Evolutionary conservation across 2,888 invertebrate genomes (phyloP).

Genomic region (Dorcus parallelipipedus): DNA sequence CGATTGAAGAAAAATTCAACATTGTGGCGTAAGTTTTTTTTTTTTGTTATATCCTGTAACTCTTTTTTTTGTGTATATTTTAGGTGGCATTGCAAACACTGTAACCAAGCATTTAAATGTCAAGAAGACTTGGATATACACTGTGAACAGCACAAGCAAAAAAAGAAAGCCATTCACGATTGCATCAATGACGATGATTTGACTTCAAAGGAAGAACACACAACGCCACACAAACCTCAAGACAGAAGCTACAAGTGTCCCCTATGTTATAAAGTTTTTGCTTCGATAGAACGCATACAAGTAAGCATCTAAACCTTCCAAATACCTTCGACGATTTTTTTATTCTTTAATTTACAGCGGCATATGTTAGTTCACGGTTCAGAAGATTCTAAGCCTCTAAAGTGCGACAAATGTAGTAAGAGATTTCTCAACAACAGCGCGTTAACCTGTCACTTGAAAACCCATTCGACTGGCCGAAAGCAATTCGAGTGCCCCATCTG

Average conservation of each 20-base stretch:
- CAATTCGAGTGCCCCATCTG: constrained; percentile 73
- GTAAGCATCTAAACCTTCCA: constrained; percentile 31
- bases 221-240: constrained; percentile 30
- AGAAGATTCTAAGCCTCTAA: constrained; percentile 66
- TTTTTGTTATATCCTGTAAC: too few species aligned
- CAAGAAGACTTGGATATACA: constrained; percentile 37
- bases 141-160: constrained; percentile 35
- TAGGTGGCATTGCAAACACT: constrained; percentile 28
- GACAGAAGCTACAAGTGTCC: constrained; percentile 58
- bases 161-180: constrained; percentile 3
- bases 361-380: constrained; percentile 66
- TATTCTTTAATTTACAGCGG: constrained; percentile 42
- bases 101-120: constrained; percentile 37
- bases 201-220: constrained; percentile 17
- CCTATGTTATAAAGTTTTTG: constrained; percentile 64
- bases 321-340: too few species aligned
- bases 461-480: constrained; percentile 60
- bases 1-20: constrained; percentile 37
- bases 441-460: constrained; percentile 67
- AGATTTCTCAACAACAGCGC: constrained; percentile 71
- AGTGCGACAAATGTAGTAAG: constrained; percentile 62
- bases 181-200: too few species aligned
- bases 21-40: constrained; percentile 30
- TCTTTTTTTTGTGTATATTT: too few species aligned
- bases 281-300: constrained; percentile 58